Conservation (phyloP, 1,140 invertebrate genomes). For the Pogonognathellus flavescens region DNA sequence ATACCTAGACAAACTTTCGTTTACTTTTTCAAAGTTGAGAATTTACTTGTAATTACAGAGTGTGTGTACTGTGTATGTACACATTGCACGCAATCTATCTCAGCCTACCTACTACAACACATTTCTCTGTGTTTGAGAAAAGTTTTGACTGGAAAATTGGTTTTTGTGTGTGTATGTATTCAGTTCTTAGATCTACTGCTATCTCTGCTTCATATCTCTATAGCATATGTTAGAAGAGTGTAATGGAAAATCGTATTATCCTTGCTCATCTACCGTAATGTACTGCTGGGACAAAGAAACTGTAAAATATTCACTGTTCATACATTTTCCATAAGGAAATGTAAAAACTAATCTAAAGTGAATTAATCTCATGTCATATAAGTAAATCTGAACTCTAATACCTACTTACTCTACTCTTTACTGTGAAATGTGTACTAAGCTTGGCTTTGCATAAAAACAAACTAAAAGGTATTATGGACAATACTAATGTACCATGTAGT, state of each 20-base stretch:
- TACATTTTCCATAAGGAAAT: conserved; percentile 37
- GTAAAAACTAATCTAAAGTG: conserved; percentile 44
- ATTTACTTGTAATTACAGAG: conserved; percentile 29
- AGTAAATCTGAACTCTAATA: not conserved
- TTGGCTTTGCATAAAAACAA: not conserved
- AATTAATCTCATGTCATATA: conserved; percentile 18
- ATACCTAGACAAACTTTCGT: conserved; percentile 16
- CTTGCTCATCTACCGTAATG: not conserved
- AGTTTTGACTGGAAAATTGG: conserved; percentile 2
- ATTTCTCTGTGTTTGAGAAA: not conserved
- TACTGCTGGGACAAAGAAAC: not conserved
- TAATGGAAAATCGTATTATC: conserved; percentile 3
- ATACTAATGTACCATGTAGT: too few species aligned
- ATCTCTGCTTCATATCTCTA: not conserved
- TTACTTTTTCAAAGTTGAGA: conserved; percentile 36
- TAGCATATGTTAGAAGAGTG: not conserved
- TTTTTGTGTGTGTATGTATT: not conserved
- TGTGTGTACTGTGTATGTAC: conserved; percentile 7
- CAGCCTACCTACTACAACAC: not conserved
- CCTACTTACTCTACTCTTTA: too few species aligned
- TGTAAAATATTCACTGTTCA: conserved; percentile 40
- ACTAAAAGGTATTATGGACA: too few species aligned
- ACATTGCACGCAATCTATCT: not conserved
- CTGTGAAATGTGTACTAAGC: not conserved
- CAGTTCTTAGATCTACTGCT: not conserved